These are phyloP conservation scores for Boloria euphrosyne DNA, from an alignment of 2,888 invertebrate genomes.

Conservation along the genomic window DNA sequence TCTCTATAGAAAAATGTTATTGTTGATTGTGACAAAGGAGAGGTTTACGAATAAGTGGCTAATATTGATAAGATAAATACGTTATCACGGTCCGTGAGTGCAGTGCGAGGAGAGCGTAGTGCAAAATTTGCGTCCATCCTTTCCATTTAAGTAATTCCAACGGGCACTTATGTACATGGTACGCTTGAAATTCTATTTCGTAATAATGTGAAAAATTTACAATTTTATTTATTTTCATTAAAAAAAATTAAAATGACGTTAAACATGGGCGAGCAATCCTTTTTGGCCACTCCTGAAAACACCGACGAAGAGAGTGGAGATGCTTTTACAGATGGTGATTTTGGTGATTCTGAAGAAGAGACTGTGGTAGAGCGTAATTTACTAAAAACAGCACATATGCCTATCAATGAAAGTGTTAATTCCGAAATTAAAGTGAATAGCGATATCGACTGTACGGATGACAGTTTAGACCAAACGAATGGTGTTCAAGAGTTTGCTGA, in stretches of 20 bases:
- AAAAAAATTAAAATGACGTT: constrained; percentile 5
- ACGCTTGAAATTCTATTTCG: neutral
- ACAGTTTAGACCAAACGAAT: constrained; percentile 42
- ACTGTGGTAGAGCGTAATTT: constrained; percentile 53
- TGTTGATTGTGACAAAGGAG: constrained; percentile 54
- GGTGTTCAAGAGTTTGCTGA: constrained; percentile 42
- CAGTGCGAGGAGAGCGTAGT: constrained; percentile 49
- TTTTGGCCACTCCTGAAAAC: constrained; percentile 65
- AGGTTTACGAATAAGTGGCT: constrained; percentile 57
- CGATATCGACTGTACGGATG: constrained; percentile 38
- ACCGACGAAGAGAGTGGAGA: constrained; percentile 74
- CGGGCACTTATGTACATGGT: constrained; percentile 24
- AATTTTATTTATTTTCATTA: too few species aligned
- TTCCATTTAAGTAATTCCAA: constrained; percentile 53
- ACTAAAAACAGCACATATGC: constrained; percentile 48
- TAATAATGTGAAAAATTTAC: too few species aligned
- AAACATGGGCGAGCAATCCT: constrained; percentile 64
- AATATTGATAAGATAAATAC: constrained; percentile 73
- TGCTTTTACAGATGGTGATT: constrained; percentile 75
- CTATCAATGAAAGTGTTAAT: constrained; percentile 69
- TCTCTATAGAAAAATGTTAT: constrained; percentile 37
- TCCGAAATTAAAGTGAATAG: constrained; percentile 48
- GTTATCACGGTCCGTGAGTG: constrained; percentile 56
- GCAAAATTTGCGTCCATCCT: constrained; percentile 62
- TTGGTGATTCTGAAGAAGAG: constrained; percentile 71